phyloP scores from a whole-genome alignment of 2,113 vertebrate species.

The Piaya cayana region DNA sequence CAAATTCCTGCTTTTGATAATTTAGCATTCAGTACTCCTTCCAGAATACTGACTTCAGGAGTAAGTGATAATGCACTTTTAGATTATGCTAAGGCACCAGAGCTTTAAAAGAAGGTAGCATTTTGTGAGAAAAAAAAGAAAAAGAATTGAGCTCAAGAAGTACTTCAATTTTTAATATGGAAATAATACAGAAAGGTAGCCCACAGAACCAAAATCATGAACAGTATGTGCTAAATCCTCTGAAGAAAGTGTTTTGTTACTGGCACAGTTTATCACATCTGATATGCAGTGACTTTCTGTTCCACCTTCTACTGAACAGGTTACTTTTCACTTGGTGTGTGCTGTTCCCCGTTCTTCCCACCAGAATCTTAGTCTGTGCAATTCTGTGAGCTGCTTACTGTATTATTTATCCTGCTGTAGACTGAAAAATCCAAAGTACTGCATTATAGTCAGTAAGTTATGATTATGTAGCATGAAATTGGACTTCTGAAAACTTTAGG shows the following conservation, averaged over 20 bases:
- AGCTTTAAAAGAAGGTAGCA: neutral
- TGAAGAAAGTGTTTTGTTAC: neutral
- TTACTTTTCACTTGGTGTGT: neutral
- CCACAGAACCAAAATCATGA: neutral
- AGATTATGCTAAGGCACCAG: neutral
- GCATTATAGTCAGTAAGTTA: neutral
- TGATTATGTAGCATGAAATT: no score
- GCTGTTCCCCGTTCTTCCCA: no score
- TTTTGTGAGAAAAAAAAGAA: neutral
- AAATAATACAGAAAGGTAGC: neutral
- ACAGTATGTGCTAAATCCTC: neutral
- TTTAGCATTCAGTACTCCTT: neutral
- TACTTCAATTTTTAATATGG: neutral
- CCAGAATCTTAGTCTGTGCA: accelerated
- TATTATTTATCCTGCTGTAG: neutral
- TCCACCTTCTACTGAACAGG: no score
- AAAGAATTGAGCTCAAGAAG: neutral
- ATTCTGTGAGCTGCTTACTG: neutral
- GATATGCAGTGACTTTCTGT: neutral
- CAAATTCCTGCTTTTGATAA: neutral
- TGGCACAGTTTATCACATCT: neutral
- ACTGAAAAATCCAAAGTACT: neutral
- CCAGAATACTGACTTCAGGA: neutral
- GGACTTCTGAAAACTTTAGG: no score
- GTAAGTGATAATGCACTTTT: neutral